phyloP scores from a whole-genome alignment of 2,113 vertebrate species.

The Trochalopteron elliotii region DNA sequence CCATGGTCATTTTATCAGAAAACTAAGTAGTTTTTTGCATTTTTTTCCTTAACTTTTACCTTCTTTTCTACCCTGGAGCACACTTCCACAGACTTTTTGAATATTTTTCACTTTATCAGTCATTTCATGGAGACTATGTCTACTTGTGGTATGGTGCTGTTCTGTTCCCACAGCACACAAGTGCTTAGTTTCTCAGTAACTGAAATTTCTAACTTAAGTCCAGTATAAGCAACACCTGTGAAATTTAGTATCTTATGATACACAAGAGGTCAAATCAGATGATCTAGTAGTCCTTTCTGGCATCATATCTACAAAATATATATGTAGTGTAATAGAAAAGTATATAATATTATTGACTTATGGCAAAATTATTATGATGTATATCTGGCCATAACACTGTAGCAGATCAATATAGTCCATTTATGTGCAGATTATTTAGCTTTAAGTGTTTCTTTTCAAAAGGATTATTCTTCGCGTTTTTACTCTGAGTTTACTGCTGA shows the following conservation, averaged over 20 bases:
- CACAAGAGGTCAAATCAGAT: slow-evolving; percentile 4
- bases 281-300: neutral
- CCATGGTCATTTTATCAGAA: neutral
- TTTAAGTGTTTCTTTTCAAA: slow-evolving; percentile 15
- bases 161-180: neutral
- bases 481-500: neutral
- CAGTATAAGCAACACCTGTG: neutral
- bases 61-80: neutral
- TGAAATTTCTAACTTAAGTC: neutral
- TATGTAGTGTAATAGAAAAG: neutral
- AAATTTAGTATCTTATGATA: slow-evolving; percentile 7
- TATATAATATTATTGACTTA: neutral
- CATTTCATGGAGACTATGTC: neutral
- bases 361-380: neutral
- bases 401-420: neutral
- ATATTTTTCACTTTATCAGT: neutral
- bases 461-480: neutral
- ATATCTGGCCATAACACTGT: neutral
- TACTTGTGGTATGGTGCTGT: neutral
- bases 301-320: slow-evolving; percentile 8
- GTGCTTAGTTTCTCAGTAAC: neutral
- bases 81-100: neutral
- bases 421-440: slow-evolving; percentile 2
- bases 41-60: neutral
- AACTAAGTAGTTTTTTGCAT: fast-evolving